phyloP scores from a whole-genome alignment of 2,797 vertebrate genomes.

The Pampus argenteus region DNA sequence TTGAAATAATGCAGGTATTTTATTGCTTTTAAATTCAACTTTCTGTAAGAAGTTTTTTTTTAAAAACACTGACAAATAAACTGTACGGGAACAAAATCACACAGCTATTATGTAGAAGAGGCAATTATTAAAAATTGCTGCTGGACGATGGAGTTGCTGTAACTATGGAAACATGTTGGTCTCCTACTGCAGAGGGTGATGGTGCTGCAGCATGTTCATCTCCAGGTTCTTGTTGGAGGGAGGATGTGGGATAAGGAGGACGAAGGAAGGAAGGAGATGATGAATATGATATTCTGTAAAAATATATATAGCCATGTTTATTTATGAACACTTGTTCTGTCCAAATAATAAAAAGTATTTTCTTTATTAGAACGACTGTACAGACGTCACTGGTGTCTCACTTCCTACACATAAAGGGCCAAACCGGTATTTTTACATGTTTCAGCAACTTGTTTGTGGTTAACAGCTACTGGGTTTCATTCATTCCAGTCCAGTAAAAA shows the following conservation, averaged over 20 bases:
- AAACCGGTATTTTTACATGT: not conserved
- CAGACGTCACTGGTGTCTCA: not conserved
- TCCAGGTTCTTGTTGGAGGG: conserved; percentile 13
- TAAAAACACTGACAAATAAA: no score
- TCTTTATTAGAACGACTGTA: no score
- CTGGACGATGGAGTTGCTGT: no score
- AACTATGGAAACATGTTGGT: not conserved
- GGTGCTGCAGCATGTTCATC: not conserved
- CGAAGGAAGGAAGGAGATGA: conserved; percentile 6
- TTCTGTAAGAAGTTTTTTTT: no score
- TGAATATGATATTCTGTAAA: conserved; percentile 12
- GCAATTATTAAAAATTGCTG: no score
- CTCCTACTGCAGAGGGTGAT: not conserved
- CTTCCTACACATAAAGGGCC: not conserved
- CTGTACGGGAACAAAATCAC: no score
- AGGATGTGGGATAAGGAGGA: conserved; percentile 42
- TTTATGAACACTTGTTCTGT: not conserved
- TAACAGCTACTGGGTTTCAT: conserved; percentile 16
- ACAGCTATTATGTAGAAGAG: no score
- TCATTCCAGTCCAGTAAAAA: not conserved
- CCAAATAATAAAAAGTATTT: no score
- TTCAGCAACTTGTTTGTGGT: not conserved
- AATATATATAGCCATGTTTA: conserved; percentile 1
- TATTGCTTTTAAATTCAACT: no score
- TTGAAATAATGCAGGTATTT: no score